phyloP scores from a whole-genome alignment of 1,140 invertebrate genomes.

The Rhynchophorus ferrugineus region DNA sequence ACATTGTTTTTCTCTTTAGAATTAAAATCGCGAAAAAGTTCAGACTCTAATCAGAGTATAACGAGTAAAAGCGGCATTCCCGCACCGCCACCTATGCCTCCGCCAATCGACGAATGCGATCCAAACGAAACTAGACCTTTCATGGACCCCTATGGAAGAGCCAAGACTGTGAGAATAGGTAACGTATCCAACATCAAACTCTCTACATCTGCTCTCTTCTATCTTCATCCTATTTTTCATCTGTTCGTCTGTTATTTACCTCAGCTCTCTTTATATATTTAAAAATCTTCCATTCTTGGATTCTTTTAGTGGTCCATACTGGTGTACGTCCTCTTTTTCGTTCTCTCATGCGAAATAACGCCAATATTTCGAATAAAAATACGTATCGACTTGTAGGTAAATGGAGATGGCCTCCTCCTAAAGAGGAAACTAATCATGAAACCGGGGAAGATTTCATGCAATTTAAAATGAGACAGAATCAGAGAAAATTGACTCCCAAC shows the following conservation, averaged over 20 bases:
- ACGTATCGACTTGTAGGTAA: constrained; percentile 64
- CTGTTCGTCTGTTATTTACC: background rate
- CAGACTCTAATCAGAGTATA: constrained; percentile 47
- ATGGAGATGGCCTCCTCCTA: constrained; percentile 92
- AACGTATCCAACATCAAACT: background rate
- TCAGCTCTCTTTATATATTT: background rate
- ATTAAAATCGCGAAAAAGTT: constrained; percentile 49
- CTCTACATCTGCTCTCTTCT: too few species aligned
- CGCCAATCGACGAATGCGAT: constrained; percentile 69
- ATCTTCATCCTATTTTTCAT: background rate
- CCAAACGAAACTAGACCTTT: constrained; percentile 72
- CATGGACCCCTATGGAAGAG: constrained; percentile 83
- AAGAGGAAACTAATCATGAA: constrained; percentile 60
- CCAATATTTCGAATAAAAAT: too few species aligned
- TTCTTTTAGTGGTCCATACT: background rate
- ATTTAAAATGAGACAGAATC: constrained; percentile 79
- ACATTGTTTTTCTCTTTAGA: constrained; percentile 14
- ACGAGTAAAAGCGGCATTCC: constrained; percentile 51
- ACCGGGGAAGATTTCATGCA: constrained; percentile 73
- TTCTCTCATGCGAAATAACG: background rate
- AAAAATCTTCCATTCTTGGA: background rate
- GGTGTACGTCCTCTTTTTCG: background rate
- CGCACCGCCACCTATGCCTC: constrained; percentile 78
- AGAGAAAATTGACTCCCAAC: constrained; percentile 67
- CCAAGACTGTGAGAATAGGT: constrained; percentile 91